phyloP scores from a whole-genome alignment of 2,797 vertebrate genomes.

The Ceryle rudis region DNA sequence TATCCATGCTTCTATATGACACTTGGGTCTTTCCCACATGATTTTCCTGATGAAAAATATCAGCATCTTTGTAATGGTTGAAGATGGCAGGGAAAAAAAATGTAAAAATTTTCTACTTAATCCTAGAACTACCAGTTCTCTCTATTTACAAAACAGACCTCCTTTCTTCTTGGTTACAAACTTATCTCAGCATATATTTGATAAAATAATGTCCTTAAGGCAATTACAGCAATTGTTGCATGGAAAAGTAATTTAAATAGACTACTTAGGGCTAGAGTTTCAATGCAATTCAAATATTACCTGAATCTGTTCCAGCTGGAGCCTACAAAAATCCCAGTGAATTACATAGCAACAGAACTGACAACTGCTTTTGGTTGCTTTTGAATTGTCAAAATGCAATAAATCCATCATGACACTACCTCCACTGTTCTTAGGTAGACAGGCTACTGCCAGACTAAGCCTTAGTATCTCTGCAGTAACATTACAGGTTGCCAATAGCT shows the following conservation, averaged over 20 bases:
- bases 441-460: not conserved
- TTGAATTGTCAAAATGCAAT: not conserved
- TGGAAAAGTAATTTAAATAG: not conserved
- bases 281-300: not conserved
- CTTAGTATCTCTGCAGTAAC: accelerated
- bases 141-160: not conserved
- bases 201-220: not conserved
- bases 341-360: not conserved
- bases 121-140: not conserved
- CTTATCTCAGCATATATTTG: not conserved
- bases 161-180: not conserved
- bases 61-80: not conserved
- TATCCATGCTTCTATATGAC: not conserved
- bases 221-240: not conserved
- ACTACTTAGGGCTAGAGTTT: not conserved
- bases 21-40: not conserved
- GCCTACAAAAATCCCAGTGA: not conserved
- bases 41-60: not conserved
- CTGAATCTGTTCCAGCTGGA: not conserved
- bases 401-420: too few species aligned
- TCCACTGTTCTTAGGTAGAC: not conserved
- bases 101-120: not conserved
- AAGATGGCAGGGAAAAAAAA: not conserved
- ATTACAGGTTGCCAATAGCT: not conserved
- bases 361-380: not conserved